Evolutionary conservation across 2,113 vertebrate species (phyloP), one percentile per base, ranked within the genome.

Genomic region (Andinoacara biseriatus): DNA sequence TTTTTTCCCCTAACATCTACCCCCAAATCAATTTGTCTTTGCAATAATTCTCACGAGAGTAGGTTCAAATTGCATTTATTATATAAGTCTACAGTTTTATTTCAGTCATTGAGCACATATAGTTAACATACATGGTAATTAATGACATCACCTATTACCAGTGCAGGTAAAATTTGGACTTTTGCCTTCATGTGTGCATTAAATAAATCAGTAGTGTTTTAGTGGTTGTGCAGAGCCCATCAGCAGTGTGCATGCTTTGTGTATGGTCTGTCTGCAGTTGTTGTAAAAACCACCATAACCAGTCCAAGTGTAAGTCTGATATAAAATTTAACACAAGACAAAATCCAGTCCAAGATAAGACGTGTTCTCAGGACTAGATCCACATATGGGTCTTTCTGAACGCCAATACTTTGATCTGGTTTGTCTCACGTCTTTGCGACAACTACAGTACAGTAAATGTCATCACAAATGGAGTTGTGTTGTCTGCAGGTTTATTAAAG

Each of bases 401-500:
- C 67, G 29, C n/a, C 1, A 63, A 24, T 79, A 35, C 24, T 10
- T 6, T 31, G 3, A 43, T 54, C 18, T 22, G 10, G 20, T 58
- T 77, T 62, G 49, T 63, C 7, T 13, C 14, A 1, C 54, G 29
- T 49, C 10, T 46, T 10, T 31, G 1, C 65, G 29, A 33, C 1
- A 46, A 1, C 17, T 20, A 5, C 24, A 72, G 22, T 20, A 5
- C 24, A 72, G 22, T n/a, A 40, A 20, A 17, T 58, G 22, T 75
- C 46, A 18, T n/a, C 38, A 17, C 69, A 81, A 52, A 81, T 67
- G 52, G 74, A 33, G 74, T 74, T 58, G 46, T 86, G 15, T 86
- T 54, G 4, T 80, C 58, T 54, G 60, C 79, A 93, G 93, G 89
- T 93, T 82, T 65, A 33, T 91, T 78, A 86, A 79, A 78, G 85